These are phyloP conservation scores for Phataginus tricuspis DNA, from an alignment of 2,797 vertebrate species.

Conservation along the genomic window DNA sequence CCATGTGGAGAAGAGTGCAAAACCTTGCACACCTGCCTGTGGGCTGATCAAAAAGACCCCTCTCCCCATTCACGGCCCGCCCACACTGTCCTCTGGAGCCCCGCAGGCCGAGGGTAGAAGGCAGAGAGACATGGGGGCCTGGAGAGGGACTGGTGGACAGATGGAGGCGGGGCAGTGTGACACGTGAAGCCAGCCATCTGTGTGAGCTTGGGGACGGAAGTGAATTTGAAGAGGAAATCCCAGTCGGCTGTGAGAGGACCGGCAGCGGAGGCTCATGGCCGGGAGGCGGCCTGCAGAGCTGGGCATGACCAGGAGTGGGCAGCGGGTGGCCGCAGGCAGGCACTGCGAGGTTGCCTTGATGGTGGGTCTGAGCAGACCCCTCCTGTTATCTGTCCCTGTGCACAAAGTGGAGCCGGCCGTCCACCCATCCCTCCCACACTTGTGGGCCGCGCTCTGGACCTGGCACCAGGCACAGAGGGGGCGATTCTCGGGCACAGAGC, in stretches of 20 bases:
- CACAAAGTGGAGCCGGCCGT: background rate
- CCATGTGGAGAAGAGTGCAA: too few species aligned
- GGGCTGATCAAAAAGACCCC: background rate
- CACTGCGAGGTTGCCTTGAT: too few species aligned
- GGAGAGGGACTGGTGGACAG: background rate
- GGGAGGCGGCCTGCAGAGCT: too few species aligned
- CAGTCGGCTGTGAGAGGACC: background rate
- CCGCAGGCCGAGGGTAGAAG: background rate
- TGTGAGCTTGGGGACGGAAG: background rate
- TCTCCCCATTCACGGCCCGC: rapidly evolving
- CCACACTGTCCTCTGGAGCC: background rate
- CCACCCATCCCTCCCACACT: background rate
- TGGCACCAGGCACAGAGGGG: background rate
- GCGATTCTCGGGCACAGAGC: too few species aligned
- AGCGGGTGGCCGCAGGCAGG: too few species aligned
- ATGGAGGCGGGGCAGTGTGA: background rate
- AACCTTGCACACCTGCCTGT: too few species aligned
- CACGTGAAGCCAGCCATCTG: background rate
- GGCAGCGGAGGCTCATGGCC: background rate
- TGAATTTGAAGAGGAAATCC: background rate
- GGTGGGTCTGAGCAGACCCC: background rate
- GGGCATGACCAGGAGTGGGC: too few species aligned
- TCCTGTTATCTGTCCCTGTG: background rate
- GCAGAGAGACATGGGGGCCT: background rate
- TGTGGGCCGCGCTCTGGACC: rapidly evolving